A percentile compares a stretch with the other conserved stretches of the same genome.
Evolutionary conservation across 1,140 invertebrate species (phyloP).

Genomic region (Microplitis demolitor): DNA sequence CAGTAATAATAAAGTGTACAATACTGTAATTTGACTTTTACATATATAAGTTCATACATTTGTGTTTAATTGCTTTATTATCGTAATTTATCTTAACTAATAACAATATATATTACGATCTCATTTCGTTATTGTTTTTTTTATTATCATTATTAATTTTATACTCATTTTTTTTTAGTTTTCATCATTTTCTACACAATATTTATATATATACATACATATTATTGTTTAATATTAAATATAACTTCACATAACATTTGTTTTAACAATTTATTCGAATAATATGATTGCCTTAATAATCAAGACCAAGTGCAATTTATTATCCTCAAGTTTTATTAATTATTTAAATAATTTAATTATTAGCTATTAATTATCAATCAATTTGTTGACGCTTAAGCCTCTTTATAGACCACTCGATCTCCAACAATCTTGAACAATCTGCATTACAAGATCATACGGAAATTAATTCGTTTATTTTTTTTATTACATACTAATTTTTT

Average conservation of each 20-base stretch:
- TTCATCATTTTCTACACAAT: slow-evolving; percentile 32
- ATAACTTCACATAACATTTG: slow-evolving; percentile 2
- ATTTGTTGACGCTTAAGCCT: not conserved
- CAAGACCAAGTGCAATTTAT: slow-evolving; percentile 11
- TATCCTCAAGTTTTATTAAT: not conserved
- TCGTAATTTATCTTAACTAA: slow-evolving; percentile 39
- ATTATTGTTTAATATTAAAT: slow-evolving; percentile 35
- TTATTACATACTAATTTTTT: not conserved
- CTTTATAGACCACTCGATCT: slow-evolving; percentile 1
- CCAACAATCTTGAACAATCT: slow-evolving; percentile 27
- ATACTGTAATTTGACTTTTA: slow-evolving; percentile 37
- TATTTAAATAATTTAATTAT: not conserved
- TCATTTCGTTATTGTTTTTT: slow-evolving; percentile 20
- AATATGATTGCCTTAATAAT: slow-evolving; percentile 12
- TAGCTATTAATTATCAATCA: not conserved
- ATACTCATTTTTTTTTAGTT: slow-evolving; percentile 10
- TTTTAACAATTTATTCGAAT: slow-evolving; percentile 19
- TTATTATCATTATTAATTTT: not conserved
- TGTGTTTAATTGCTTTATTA: slow-evolving; percentile 38
- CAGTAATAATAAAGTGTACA: slow-evolving; percentile 31
- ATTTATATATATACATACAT: slow-evolving; percentile 48
- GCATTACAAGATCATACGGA: slow-evolving; percentile 35
- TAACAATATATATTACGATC: slow-evolving; percentile 39
- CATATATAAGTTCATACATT: slow-evolving; percentile 13
- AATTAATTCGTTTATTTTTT: not conserved